Evolutionary conservation across 2,888 invertebrate species (phyloP).

Genomic region (Microchrysa polita): DNA sequence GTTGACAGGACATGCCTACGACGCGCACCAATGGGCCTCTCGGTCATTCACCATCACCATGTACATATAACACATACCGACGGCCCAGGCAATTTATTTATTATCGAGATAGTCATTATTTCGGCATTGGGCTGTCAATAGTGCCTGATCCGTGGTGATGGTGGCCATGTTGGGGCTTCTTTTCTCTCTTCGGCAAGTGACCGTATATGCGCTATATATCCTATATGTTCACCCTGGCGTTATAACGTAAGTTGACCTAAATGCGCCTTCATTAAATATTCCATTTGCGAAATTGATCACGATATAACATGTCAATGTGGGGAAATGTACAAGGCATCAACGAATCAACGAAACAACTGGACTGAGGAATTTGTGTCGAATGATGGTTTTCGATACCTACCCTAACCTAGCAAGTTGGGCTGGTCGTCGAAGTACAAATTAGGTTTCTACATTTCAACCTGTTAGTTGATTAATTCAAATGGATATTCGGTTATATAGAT

Average conservation of each 20-base stretch:
- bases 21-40: too few species aligned
- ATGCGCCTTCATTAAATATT: conserved; percentile 32
- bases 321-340: conserved; percentile 11
- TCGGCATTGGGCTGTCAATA: background rate
- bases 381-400: conserved; percentile 6
- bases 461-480: background rate
- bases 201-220: too few species aligned
- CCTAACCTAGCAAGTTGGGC: too few species aligned
- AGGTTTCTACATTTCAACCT: background rate
- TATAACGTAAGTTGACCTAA: conserved; percentile 10
- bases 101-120: conserved; percentile 31
- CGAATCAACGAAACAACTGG: background rate
- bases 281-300: conserved; percentile 38
- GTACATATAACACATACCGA: conserved; percentile 9
- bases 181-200: background rate
- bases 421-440: background rate
- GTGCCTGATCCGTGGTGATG: background rate
- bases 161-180: background rate
- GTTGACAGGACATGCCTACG: background rate
- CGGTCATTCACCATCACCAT: background rate
- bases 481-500: too few species aligned
- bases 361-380: conserved; percentile 3
- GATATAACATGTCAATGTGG: conserved; percentile 6
- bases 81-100: conserved; percentile 30
- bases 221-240: background rate